phyloP scores from a whole-genome alignment of 1,140 invertebrate genomes.

The Pogonomyrmex barbatus region DNA sequence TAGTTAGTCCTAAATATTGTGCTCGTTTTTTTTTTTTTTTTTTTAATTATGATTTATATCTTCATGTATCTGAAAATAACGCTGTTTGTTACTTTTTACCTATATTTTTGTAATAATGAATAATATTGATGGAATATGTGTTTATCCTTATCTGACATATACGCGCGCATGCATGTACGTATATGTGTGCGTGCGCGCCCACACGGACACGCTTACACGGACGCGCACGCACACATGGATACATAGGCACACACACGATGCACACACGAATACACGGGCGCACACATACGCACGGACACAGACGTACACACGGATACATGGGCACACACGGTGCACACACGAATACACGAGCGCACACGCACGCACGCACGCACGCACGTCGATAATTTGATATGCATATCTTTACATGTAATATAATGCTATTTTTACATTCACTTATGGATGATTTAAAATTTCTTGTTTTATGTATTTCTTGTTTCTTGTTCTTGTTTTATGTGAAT shows the following conservation, averaged over 20 bases:
- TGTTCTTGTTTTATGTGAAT: slow-evolving; percentile 12
- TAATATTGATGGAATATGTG: background rate
- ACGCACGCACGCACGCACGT: background rate
- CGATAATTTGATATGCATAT: background rate
- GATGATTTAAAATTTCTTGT: slow-evolving; percentile 24
- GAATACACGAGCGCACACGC: too few relatives aligned
- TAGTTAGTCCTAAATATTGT: background rate
- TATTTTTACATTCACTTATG: slow-evolving; percentile 23
- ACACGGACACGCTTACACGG: too few relatives aligned
- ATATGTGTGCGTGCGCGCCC: too few relatives aligned
- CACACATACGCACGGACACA: too few relatives aligned
- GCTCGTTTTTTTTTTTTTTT: slow-evolving; percentile 12
- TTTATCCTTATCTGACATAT: too few relatives aligned
- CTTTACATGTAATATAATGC: slow-evolving; percentile 4
- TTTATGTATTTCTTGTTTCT: too few relatives aligned
- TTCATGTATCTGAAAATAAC: slow-evolving; percentile 19
- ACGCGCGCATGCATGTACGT: too few relatives aligned
- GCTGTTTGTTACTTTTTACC: background rate
- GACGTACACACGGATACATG: too few relatives aligned
- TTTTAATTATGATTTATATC: slow-evolving; percentile 2
- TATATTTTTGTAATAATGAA: background rate
- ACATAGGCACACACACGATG: too few relatives aligned
- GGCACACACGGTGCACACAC: too few relatives aligned
- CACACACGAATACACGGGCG: too few relatives aligned
- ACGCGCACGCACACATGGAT: too few relatives aligned